phyloP scores from a whole-genome alignment of 2,113 vertebrate genomes.

The Azemiops feae region DNA sequence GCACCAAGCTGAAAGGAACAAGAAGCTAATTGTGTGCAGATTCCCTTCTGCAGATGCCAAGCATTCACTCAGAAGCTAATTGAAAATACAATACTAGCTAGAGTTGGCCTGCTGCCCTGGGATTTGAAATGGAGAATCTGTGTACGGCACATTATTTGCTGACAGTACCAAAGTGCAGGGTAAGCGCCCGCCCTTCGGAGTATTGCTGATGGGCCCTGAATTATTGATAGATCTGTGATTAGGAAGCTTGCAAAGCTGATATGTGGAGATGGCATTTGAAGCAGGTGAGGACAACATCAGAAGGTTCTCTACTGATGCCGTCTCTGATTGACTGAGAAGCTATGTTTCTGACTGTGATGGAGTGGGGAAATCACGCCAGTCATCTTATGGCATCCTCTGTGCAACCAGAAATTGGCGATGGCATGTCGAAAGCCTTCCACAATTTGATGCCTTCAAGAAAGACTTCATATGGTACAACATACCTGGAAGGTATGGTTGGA shows the following conservation, averaged over 20 bases:
- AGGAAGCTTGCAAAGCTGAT: slow-evolving; percentile 72
- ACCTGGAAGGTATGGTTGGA: neutral
- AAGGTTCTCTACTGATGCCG: neutral
- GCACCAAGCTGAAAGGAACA: slow-evolving; percentile 72
- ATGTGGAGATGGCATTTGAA: slow-evolving; percentile 59
- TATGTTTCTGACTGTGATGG: neutral
- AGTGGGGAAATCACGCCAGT: neutral
- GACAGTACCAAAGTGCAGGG: slow-evolving; percentile 80
- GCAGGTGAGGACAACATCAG: slow-evolving; percentile 19
- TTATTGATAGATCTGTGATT: slow-evolving; percentile 83
- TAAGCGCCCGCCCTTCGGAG: slow-evolving; percentile 81
- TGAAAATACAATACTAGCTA: slow-evolving; percentile 80
- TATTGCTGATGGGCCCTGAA: slow-evolving; percentile 80
- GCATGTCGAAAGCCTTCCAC: neutral
- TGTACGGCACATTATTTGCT: slow-evolving; percentile 75
- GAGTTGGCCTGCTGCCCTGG: slow-evolving; percentile 75
- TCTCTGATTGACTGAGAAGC: neutral
- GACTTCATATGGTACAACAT: neutral
- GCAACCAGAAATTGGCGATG: neutral
- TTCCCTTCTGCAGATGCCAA: slow-evolving; percentile 76
- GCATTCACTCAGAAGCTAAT: slow-evolving; percentile 80
- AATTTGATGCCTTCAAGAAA: neutral
- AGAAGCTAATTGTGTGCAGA: slow-evolving; percentile 76
- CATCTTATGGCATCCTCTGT: neutral
- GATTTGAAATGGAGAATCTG: slow-evolving; percentile 78